phyloP scores from a whole-genome alignment of 2,113 vertebrate species.

The Alligator mississippiensis region DNA sequence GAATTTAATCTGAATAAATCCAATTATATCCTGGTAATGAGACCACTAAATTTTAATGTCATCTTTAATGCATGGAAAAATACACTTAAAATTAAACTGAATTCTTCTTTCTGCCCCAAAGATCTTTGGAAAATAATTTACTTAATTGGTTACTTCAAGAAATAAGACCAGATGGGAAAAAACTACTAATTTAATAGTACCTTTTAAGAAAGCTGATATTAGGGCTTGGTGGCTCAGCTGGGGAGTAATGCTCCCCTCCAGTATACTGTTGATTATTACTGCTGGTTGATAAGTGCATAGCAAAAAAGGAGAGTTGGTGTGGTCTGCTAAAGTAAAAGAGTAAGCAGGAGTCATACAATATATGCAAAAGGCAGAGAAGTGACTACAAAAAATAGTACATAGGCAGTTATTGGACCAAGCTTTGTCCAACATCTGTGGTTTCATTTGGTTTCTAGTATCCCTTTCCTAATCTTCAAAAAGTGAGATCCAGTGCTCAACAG shows the following conservation, averaged over 20 bases:
- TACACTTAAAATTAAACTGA: slow-evolving; percentile 50
- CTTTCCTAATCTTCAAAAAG: neutral
- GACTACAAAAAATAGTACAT: neutral
- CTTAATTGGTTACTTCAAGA: slow-evolving; percentile 47
- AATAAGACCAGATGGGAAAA: neutral
- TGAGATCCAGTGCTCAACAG: neutral
- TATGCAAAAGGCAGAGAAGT: neutral
- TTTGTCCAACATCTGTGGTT: neutral
- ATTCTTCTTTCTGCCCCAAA: slow-evolving; percentile 18
- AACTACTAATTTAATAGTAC: slow-evolving; percentile 11
- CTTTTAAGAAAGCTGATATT: neutral
- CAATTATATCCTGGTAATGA: slow-evolving; percentile 63
- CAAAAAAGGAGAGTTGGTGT: neutral
- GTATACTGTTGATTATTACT: neutral
- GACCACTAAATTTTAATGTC: slow-evolving; percentile 56
- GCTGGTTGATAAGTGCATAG: neutral
- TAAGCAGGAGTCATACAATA: neutral
- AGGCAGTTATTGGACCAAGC: neutral
- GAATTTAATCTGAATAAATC: slow-evolving; percentile 66
- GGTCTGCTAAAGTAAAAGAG: neutral
- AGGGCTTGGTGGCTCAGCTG: neutral
- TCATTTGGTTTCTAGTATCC: neutral
- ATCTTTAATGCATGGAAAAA: slow-evolving; percentile 60
- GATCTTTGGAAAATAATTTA: slow-evolving; percentile 22
- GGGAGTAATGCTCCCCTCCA: neutral